Evolutionary conservation across 2,888 invertebrate species (phyloP), one percentile per base, ranked within the genome.

Genomic region (Synergus umbraculus): DNA sequence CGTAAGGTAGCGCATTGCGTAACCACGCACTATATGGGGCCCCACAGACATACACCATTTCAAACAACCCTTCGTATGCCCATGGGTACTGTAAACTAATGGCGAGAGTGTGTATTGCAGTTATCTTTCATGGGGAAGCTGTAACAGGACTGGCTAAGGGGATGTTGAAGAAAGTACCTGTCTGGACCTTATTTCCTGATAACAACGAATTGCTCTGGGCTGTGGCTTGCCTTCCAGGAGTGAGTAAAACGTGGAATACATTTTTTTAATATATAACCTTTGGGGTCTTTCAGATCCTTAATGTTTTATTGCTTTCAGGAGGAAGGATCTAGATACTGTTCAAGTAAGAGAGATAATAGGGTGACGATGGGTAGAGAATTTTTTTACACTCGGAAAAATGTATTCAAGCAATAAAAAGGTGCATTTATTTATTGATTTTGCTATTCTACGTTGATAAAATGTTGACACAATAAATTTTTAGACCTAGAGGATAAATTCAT

Each of bases 11-110:
- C 76, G 44, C 78, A 82, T 84, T 85, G 87, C 79, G 85, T 83
- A 80, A 79, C 81, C 82, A 85, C 82, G 84, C 76, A 84, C 85
- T 83, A 73, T 84, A 81, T 81, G 79, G 85, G 82, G 85, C 83
- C 86, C 85, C 86, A 86, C 87, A 85, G 86, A 85, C 84, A 76
- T 79, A 77, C 18, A 78, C 49, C 65, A 54, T 64, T 29, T 49
- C 15, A 43, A 65, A 85, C 86, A 87, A 87, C 90, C 89, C 88
- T 88, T 87, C 85, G 83, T 76, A 81, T 83, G 79, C 89, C 88
- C 90, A 81, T 84, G 89, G 90, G 91, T 85, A 88, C 85, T 85
- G 87, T 90, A 89, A 91, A 90, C 89, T 90, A 91, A 91, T 90
- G 89, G 88, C 81, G 85, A 85, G 84, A 80, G 82, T 84, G 80